Base-by-base conservation (phyloP, 2,113 vertebrate genomes). In the Oreotrochilus melanogaster region DNA sequence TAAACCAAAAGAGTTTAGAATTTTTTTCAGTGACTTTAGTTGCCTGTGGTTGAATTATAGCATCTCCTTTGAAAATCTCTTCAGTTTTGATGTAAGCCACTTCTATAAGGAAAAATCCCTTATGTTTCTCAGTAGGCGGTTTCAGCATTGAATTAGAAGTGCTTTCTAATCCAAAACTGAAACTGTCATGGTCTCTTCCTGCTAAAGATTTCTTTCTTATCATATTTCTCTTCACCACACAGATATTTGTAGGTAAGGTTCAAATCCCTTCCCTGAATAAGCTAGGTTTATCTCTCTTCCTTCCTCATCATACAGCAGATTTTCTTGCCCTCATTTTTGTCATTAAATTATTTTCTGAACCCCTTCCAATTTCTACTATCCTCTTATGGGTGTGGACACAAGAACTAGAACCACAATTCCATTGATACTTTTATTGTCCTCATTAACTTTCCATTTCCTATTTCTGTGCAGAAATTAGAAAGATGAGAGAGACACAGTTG, bases 31-130 rank as follows among this genome's bases (percentile, higher is more conserved):
- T 61, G 30, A 57, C 18, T 69, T 96, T 78, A 57, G 39, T 88
- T 65, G 66, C n/a, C 50, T 76, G 10, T 87, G 61, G 10, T 71
- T 91, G 81, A 88, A 21, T 91, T 88, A 51, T 14, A 78, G 47
- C 56, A 51, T 67, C 79, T 60, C n/a, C 31, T 88, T 86, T 88
- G 58, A 54, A 93, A 92, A 93, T 72, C 78, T 82, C 81, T 93
- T 53, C 65, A 33, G 27, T 72, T 91, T 89, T 72, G 58, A 75
- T 70, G 30, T 56, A 90, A 94, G 48, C 4, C 2, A 25, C 73
- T 92, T 74, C 70, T 76, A 11, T 69, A 89, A 76, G 4, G 25
- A 14, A 89, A 95, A 82, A 73, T 88, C 15, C 22, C n/a, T 95
- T 17, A 8, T 78, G 56, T 78, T 17, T 79, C 78, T 70, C 30